Conservation (phyloP, 1,140 invertebrate genomes). For the Sycophaga agraensis region DNA sequence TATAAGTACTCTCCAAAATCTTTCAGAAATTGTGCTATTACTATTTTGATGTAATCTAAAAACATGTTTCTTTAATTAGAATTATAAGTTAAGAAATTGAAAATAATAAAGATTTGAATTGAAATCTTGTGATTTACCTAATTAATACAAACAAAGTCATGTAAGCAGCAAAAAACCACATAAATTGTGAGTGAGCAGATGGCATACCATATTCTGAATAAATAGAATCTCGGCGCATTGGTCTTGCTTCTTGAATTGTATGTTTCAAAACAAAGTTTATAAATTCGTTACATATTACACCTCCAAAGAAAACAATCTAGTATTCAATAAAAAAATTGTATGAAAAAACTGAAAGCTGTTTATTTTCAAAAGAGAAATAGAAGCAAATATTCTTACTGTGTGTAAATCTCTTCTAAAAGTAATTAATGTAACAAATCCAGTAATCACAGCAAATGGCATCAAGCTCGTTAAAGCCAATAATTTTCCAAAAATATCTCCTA, state of each 20-base stretch:
- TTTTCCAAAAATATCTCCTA: slow-evolving; percentile 46
- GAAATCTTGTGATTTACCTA: slow-evolving; percentile 66
- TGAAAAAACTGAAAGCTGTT: neutral
- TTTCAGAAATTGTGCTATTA: slow-evolving; percentile 73
- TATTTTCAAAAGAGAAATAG: neutral
- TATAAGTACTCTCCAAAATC: slow-evolving; percentile 71
- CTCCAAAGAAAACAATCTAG: slow-evolving; percentile 84
- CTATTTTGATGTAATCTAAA: slow-evolving; percentile 78
- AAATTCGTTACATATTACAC: slow-evolving; percentile 76
- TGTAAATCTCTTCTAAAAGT: slow-evolving; percentile 88
- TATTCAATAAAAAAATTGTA: slow-evolving; percentile 41
- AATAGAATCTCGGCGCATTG: slow-evolving; percentile 66
- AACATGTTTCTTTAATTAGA: too few relatives aligned
- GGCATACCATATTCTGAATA: slow-evolving; percentile 94
- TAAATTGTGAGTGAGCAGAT: slow-evolving; percentile 88
- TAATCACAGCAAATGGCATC: slow-evolving; percentile 77
- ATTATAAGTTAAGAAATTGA: too few relatives aligned
- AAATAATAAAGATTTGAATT: too few relatives aligned
- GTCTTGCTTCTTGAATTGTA: slow-evolving; percentile 77
- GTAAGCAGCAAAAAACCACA: slow-evolving; percentile 90
- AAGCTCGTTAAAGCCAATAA: slow-evolving; percentile 74
- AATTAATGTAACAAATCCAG: slow-evolving; percentile 82
- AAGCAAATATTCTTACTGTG: slow-evolving; percentile 68
- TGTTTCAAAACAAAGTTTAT: slow-evolving; percentile 83
- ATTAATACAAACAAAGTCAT: slow-evolving; percentile 83